Base-by-base conservation (phyloP, 2,113 vertebrate genomes). In the Salvelinus sp. region DNA sequence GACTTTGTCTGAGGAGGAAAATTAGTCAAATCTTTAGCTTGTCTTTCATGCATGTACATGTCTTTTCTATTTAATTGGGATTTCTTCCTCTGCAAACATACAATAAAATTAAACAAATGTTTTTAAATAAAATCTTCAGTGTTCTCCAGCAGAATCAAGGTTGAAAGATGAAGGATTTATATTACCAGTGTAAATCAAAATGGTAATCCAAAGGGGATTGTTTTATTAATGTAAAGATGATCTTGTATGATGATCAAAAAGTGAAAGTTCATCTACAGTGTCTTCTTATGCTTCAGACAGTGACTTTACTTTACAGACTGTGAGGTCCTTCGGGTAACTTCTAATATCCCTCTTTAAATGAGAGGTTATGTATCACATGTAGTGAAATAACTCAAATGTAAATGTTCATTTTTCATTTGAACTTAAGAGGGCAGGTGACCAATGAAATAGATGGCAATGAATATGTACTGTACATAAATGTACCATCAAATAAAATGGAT, bases 11-110 rank as follows among this genome's bases (percentile, higher is more conserved):
- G 78, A 87, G 79, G 74, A 80, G 50, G 50, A 18, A 54, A 10
- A 44, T 10, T 10, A 2, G 38, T 44, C 2, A 44, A 70, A 74
- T 87, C 79, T 79, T 80, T 82, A 87, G 84, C 89, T 86, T 76
- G 88, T 89, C 86, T 88, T 82, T 90, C 87, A 85, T 91, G 88
- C 89, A 92, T 92, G 89, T 87, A 87, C 86, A 86, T 85, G 78
- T 44, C 73, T 84, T 81, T 83, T 75, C 23, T 79, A 83, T 65
- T 87, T 4, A 4, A 54, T 20, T 58, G 47, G 47, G 78, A 23
- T 64, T 27, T 70, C 54, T 25, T 28, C 76, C 82, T 48, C 70
- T 10, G 58, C 57, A 54, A 76, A 76, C 10, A 65, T 28, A 23
- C 25, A 65, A 65, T 65, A 14, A 28, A 54, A 54, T 54, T 16